Evolutionary conservation across 1,140 invertebrate genomes (phyloP), one percentile per base, ranked within the genome.

Genomic region (Branchinecta lindahli): DNA sequence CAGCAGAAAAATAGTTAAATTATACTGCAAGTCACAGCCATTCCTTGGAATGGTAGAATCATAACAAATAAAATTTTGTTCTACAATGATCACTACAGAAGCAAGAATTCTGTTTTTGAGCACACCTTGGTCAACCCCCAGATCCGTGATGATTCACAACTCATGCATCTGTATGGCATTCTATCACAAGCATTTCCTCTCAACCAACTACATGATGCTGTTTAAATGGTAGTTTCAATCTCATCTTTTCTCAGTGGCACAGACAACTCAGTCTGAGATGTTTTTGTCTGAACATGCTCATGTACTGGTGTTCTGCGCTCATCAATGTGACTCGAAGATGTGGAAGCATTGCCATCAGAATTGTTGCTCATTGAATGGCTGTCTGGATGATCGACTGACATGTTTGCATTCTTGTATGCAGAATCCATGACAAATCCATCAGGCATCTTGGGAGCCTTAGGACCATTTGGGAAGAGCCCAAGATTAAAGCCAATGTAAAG

Each of bases 211-310:
- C n/a, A n/a, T n/a, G n/a, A 33, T 33, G 33, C 33, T 33, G 33
- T 33, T 61, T 61, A 61, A 61, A 61, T 61, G 52, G 52, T 61
- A 20, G 52, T 61, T 20, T 61, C 52, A 15, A 61, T 61, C 18
- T 61, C 52, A 61, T 61, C 52, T 61, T 61, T 61, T 61, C 52
- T 61, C 18, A 61, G 6, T 15, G 52, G 52, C 12, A 61, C 52
- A 3, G 52, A 61, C 18, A 61, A 20, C 18, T 61, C 52, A 61
- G 52, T 61, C 18, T 61, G 52, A 61, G 52, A 61, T 61, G 18
- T 61, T 61, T 20, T 61, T 61, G 6, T 61, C 52, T 61, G 12
- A 15, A 61, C 12, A 61, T 1, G 12, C 12, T 12, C 18, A 61
- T 61, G 12, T 61, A 3, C 52, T 61, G 18, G 12, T 61, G 18